Evolutionary conservation across 1,140 invertebrate species (phyloP), one percentile per base, ranked within the genome.

Genomic region (Zaprionus camerounensis): DNA sequence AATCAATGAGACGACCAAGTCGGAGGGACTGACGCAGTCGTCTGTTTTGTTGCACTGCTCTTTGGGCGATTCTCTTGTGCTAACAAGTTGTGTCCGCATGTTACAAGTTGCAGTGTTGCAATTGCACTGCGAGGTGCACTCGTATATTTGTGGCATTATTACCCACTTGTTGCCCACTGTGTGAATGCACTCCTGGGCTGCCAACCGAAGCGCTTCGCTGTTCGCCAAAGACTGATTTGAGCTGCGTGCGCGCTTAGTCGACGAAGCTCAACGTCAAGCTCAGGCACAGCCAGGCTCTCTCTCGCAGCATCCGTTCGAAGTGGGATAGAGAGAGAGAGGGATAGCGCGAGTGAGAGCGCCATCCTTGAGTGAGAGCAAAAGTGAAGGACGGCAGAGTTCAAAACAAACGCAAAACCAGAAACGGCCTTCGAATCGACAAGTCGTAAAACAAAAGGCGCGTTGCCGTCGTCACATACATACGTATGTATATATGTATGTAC

Each of bases 121-220:
- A 61, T 34, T 66, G 68, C 63, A 44, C 11, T 51, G 49, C 81
- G 83, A 80, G 84, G 83, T 70, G 24, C 13, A 58, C 7, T 68
- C 13, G 1, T 28, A 46, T 4, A 72, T 28, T 86, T 71, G 22
- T 62, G 38, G 20, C 20, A 58, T 55, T 61, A 57, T 71, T 65
- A 75, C 31, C 7, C 31, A 34, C 31, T 61, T 67, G 15, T 51
- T 71, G 57, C 28, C 76, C 67, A 24, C 51, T 55, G 41, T 13
- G 11, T 36, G 13, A 22, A 31, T 78, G 41, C 55, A 26, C 22
- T 53, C 36, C 38, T 58, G 38, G 11, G 11, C 46, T 13, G 15
- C 7, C 78, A 76, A 84, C 85, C 69, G 85, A 53, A 73, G 61
- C 41, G 85, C 56, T 77, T 71, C 55, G 70, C 34, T 71, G 85